Percentiles rank a stretch among this genome's conserved stretches.
Evolutionary conservation across 2,113 vertebrate species (phyloP).

Genomic region (Laticauda colubrina): DNA sequence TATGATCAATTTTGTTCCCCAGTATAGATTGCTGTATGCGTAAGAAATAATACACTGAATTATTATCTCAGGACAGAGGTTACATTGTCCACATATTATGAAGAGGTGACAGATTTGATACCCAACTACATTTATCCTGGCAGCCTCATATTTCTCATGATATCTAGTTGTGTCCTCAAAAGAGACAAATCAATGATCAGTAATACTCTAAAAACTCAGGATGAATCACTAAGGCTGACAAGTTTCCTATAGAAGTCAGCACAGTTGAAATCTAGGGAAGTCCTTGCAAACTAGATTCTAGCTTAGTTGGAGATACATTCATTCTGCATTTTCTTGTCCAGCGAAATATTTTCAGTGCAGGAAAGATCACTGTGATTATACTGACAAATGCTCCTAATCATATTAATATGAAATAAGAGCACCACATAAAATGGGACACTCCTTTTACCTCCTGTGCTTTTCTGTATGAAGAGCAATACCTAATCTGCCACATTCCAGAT

Average conservation of each 20-base stretch:
- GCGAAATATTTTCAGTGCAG: slow-evolving; percentile 9
- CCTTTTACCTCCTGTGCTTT: slow-evolving; percentile 59
- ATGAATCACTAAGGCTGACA: background rate
- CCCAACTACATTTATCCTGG: background rate
- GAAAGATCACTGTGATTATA: slow-evolving; percentile 57
- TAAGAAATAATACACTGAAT: background rate
- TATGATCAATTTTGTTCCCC: background rate
- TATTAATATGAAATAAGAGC: slow-evolving; percentile 59
- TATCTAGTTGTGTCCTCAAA: background rate
- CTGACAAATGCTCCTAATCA: slow-evolving; percentile 57
- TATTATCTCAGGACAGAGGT: background rate
- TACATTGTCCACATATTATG: background rate
- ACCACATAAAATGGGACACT: slow-evolving; percentile 31
- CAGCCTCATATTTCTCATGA: background rate
- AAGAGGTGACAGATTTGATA: background rate
- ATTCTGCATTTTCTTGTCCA: slow-evolving; percentile 8
- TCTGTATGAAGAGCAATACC: slow-evolving; percentile 56
- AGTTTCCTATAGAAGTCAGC: background rate
- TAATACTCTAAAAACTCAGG: background rate
- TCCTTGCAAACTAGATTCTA: background rate
- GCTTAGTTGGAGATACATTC: slow-evolving; percentile 18
- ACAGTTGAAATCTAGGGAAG: background rate
- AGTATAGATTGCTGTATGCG: background rate
- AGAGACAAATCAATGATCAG: background rate
- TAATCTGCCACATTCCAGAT: slow-evolving; percentile 45